These are phyloP conservation scores for Magallana ariakensis DNA, from an alignment of 1,140 invertebrate genomes.

Conservation along the genomic window DNA sequence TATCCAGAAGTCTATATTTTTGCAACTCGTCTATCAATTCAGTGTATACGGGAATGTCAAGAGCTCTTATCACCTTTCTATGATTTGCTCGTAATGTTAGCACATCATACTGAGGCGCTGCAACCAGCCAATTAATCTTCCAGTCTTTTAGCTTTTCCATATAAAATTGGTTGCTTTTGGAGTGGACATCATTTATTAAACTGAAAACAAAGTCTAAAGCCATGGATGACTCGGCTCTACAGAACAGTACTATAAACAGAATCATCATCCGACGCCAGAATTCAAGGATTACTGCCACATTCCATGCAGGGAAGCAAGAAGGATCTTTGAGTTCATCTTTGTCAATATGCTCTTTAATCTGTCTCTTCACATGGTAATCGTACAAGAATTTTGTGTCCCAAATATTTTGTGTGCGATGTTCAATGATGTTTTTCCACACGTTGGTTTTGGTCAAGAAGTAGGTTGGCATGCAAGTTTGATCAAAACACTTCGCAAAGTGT, in stretches of 20 bases:
- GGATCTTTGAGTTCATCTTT: background rate
- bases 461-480: constrained; percentile 21
- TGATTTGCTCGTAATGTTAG: background rate
- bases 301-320: background rate
- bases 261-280: constrained; percentile 16
- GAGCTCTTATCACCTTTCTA: background rate
- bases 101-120: background rate
- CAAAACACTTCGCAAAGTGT: constrained; percentile 26
- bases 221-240: background rate
- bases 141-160: background rate
- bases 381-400: background rate
- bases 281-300: background rate
- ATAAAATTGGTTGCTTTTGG: background rate
- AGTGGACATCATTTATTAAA: background rate
- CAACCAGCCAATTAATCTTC: background rate
- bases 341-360: background rate
- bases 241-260: background rate
- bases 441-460: constrained; percentile 18
- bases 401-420: background rate
- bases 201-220: background rate
- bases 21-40: background rate
- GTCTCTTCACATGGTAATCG: background rate
- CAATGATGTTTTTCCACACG: constrained; percentile 26
- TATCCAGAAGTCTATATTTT: background rate
- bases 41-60: background rate